These are phyloP conservation scores for Lampris megalopsis DNA, from an alignment of 2,113 vertebrate species.

Conservation along the genomic window DNA sequence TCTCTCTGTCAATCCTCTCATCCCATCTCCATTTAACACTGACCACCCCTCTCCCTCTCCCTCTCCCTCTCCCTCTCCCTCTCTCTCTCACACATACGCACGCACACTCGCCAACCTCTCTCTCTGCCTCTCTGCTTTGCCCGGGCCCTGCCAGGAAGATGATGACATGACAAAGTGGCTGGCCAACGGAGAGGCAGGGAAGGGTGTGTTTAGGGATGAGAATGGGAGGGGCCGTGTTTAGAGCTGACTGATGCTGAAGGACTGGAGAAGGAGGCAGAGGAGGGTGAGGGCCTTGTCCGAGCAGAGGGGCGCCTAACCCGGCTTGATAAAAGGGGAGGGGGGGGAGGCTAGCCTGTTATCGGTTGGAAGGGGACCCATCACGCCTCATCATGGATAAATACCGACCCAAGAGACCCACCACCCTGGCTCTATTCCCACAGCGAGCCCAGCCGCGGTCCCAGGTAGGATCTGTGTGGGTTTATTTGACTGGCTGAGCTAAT, in stretches of 20 bases:
- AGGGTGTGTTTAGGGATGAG: slow-evolving; percentile 63
- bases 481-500: slow-evolving; percentile 30
- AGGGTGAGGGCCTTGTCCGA: slow-evolving; percentile 63
- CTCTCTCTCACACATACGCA: slow-evolving; percentile 17
- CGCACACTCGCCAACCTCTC: slow-evolving; percentile 9
- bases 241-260: slow-evolving; percentile 91
- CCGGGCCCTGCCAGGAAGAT: slow-evolving; percentile 81
- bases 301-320: slow-evolving; percentile 58
- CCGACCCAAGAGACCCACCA: slow-evolving; percentile 94
- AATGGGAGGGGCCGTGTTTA: slow-evolving; percentile 86
- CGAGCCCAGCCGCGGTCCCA: slow-evolving; percentile 86
- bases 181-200: slow-evolving; percentile 76
- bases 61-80: background rate
- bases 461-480: slow-evolving; percentile 79
- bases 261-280: slow-evolving; percentile 83
- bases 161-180: slow-evolving; percentile 83
- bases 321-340: slow-evolving; percentile 63
- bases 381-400: slow-evolving; percentile 88
- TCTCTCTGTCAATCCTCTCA: slow-evolving; percentile 36
- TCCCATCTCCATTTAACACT: slow-evolving; percentile 41
- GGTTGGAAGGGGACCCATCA: slow-evolving; percentile 58
- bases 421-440: slow-evolving; percentile 95
- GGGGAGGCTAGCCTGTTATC: slow-evolving; percentile 55
- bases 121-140: slow-evolving; percentile 25
- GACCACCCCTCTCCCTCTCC: slow-evolving; percentile 11